These are phyloP conservation scores for Apeltes quadracus DNA, from an alignment of 2,113 vertebrate genomes.

Conservation along the genomic window DNA sequence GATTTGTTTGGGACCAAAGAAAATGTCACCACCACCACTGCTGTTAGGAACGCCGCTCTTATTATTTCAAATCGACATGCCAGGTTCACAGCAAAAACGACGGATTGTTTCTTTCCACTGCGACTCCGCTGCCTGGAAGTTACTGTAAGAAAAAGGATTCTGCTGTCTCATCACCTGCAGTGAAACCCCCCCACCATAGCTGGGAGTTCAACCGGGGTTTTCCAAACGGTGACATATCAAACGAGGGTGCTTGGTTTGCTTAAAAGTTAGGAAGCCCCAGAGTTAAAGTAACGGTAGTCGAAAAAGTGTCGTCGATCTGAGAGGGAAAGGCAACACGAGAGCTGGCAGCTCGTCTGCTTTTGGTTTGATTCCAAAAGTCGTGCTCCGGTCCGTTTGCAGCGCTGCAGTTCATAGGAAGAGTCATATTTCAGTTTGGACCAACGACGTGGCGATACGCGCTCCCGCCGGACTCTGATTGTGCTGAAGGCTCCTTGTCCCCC, in stretches of 20 bases:
- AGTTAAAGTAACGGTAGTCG: conserved; percentile 9
- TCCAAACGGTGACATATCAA: background rate
- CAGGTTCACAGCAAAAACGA: conserved; percentile 31
- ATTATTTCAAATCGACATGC: background rate
- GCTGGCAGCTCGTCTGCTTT: conserved; percentile 11
- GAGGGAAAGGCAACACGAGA: conserved; percentile 10
- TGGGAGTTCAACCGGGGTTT: conserved; percentile 7
- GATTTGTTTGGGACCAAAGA: background rate
- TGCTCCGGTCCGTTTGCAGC: conserved; percentile 17
- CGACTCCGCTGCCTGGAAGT: conserved; percentile 47
- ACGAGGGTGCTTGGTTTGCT: background rate
- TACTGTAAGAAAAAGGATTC: conserved; percentile 44
- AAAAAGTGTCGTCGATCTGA: conserved; percentile 14
- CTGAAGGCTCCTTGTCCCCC: no score
- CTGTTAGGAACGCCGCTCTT: background rate
- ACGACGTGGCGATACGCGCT: conserved; percentile 17
- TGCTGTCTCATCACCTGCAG: conserved; percentile 46
- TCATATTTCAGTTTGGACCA: conserved; percentile 10
- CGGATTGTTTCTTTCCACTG: conserved; percentile 45
- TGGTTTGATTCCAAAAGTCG: conserved; percentile 44
- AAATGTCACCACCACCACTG: background rate
- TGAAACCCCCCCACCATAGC: conserved; percentile 7
- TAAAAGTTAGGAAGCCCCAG: conserved; percentile 17
- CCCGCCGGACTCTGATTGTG: no score
- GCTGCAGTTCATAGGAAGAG: conserved; percentile 22